phyloP scores from a whole-genome alignment of 1,140 invertebrate genomes.

The Meloidogyne exigua region DNA sequence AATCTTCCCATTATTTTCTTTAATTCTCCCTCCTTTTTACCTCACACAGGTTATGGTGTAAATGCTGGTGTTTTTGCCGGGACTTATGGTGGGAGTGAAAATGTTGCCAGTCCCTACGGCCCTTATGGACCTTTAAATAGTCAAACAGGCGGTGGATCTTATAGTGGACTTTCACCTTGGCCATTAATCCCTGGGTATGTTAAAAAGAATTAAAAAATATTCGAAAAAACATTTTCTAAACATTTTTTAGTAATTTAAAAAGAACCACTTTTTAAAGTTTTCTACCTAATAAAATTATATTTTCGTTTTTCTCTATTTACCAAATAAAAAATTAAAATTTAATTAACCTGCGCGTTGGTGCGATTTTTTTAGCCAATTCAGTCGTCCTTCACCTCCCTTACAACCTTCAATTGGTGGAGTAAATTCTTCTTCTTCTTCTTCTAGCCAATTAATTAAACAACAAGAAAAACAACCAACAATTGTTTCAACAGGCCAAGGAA shows the following conservation, averaged over 20 bases:
- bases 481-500: neutral
- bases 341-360: no score
- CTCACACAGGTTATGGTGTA: slow-evolving; percentile 1
- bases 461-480: neutral
- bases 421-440: neutral
- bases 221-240: no score
- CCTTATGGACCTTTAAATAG: slow-evolving; percentile 20
- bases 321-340: no score
- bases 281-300: no score
- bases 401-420: neutral
- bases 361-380: neutral
- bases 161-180: slow-evolving; percentile 17
- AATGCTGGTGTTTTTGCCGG: slow-evolving; percentile 25
- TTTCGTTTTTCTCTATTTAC: no score
- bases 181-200: slow-evolving; percentile 21
- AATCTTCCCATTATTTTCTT: no score
- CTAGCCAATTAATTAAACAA: no score
- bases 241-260: no score
- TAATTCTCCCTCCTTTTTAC: no score
- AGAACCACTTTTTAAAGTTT: no score
- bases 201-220: no score
- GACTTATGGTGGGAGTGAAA: slow-evolving; percentile 23
- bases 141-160: slow-evolving; percentile 19
- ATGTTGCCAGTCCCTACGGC: slow-evolving; percentile 18
- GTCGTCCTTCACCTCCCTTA: neutral